Conservation (phyloP, 2,888 invertebrate genomes). For the Nomada ruficornis region DNA sequence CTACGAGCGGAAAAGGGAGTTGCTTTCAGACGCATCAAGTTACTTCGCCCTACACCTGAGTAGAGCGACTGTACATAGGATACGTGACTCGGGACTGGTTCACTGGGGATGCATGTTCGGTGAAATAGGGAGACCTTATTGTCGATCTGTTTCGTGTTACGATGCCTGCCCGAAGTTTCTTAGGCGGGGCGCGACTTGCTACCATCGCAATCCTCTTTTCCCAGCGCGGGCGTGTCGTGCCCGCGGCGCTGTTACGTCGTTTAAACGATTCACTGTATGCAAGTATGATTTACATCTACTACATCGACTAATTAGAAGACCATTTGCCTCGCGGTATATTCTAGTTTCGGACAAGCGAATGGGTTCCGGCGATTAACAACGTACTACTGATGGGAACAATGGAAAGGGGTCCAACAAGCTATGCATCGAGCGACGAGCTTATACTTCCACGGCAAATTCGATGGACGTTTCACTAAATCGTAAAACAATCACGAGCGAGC, state of each 20-base stretch:
- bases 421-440: slow-evolving; percentile 33
- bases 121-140: slow-evolving; percentile 43
- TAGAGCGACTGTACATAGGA: slow-evolving; percentile 46
- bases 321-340: background rate
- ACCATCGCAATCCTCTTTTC: background rate
- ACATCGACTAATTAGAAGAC: background rate
- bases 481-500: slow-evolving; percentile 63
- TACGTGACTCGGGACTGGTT: slow-evolving; percentile 61
- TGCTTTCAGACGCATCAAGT: slow-evolving; percentile 49
- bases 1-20: slow-evolving; percentile 45
- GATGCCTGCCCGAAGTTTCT: background rate
- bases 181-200: background rate
- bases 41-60: slow-evolving; percentile 47
- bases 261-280: background rate
- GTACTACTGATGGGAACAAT: slow-evolving; percentile 17
- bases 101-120: slow-evolving; percentile 41
- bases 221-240: background rate
- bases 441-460: slow-evolving; percentile 40
- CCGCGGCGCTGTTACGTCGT: background rate
- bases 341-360: background rate
- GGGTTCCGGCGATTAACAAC: background rate
- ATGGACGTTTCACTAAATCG: slow-evolving; percentile 58
- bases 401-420: slow-evolving; percentile 23
- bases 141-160: slow-evolving; percentile 36
- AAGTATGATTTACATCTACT: too few relatives aligned